Percentiles rank a stretch among this genome's conserved stretches.
Evolutionary conservation across 2,113 vertebrate genomes (phyloP).

Genomic region (Carollia perspicillata): DNA sequence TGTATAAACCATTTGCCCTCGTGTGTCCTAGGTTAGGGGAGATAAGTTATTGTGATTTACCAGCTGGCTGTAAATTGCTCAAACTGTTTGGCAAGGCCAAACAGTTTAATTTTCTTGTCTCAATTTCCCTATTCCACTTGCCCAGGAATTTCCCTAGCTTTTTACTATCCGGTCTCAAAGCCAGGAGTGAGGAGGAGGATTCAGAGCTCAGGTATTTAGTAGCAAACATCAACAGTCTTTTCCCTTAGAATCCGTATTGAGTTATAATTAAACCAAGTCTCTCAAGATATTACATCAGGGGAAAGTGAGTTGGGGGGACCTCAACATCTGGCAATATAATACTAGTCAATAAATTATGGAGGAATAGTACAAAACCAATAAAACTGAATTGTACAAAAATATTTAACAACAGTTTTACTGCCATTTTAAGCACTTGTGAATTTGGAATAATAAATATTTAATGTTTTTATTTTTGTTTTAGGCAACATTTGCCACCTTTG

Average conservation of each 20-base stretch:
- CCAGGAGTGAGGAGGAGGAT: neutral
- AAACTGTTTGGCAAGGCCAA: too few relatives aligned
- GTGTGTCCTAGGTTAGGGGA: too few relatives aligned
- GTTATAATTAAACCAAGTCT: neutral
- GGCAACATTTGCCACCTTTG: neutral
- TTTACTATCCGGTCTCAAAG: too few relatives aligned
- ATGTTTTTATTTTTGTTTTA: neutral
- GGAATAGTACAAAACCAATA: neutral
- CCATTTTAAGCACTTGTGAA: neutral
- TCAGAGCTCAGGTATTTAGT: neutral
- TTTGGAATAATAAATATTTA: neutral
- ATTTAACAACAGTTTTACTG: neutral
- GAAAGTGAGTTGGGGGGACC: too few relatives aligned
- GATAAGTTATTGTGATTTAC: too few relatives aligned
- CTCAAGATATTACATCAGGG: neutral
- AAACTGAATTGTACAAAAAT: neutral
- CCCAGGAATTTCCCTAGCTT: too few relatives aligned
- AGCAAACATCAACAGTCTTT: neutral
- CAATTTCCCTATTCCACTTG: too few relatives aligned
- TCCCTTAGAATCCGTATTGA: neutral
- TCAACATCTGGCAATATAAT: neutral
- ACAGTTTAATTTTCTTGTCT: too few relatives aligned
- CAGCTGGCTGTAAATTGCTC: too few relatives aligned
- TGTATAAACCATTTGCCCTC: too few relatives aligned
- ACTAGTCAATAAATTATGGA: neutral